Conservation (phyloP, 1,140 invertebrate genomes). For the Thrips palmi region DNA sequence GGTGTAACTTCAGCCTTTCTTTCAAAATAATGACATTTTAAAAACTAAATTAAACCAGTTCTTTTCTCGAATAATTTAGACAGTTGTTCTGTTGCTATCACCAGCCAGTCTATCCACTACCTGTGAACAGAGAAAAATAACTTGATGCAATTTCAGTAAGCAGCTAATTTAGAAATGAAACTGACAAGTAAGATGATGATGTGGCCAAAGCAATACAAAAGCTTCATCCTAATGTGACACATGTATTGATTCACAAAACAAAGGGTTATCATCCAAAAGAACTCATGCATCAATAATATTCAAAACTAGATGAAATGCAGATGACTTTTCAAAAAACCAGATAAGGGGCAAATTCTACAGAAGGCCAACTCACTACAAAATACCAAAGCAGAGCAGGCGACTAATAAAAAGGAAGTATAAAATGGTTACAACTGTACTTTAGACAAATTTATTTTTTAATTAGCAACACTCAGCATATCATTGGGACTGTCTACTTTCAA, state of each 20-base stretch:
- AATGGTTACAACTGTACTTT: no score
- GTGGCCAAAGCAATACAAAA: neutral
- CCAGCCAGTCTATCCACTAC: slow-evolving; percentile 37
- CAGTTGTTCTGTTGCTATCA: slow-evolving; percentile 38
- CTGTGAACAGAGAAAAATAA: slow-evolving; percentile 19
- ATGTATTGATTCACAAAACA: neutral
- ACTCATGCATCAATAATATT: no score
- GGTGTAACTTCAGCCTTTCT: no score
- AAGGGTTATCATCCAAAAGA: no score
- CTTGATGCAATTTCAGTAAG: neutral
- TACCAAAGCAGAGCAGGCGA: no score
- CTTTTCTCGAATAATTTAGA: slow-evolving; percentile 32
- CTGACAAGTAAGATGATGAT: neutral
- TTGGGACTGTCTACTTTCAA: neutral
- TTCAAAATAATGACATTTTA: no score
- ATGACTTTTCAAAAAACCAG: no score
- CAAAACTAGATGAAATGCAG: no score
- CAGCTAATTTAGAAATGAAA: neutral
- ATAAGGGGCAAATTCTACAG: no score
- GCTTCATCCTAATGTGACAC: neutral
- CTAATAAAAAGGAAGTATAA: no score
- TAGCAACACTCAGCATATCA: neutral
- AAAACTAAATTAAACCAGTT: no score
- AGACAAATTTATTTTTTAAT: neutral
- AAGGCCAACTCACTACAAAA: no score